phyloP scores from a whole-genome alignment of 2,888 invertebrate species.

The Eupithecia exiguata region DNA sequence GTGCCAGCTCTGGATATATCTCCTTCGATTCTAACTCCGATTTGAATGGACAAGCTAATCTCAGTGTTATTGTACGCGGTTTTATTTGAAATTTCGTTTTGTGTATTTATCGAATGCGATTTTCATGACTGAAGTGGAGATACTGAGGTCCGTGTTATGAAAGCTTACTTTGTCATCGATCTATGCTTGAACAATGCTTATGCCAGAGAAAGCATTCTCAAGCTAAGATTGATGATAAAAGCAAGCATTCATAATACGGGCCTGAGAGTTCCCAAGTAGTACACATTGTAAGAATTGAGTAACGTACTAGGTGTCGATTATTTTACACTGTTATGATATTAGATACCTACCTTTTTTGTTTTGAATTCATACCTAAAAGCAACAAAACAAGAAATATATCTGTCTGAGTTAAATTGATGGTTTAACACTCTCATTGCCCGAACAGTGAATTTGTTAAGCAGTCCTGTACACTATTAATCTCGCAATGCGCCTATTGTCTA shows the following conservation, averaged over 20 bases:
- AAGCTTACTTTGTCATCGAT: not conserved
- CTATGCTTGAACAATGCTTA: not conserved
- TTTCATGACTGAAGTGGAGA: constrained; percentile 18
- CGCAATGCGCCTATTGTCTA: too few species aligned
- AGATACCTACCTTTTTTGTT: too few species aligned
- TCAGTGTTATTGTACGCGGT: constrained; percentile 66
- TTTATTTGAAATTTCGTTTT: constrained; percentile 54
- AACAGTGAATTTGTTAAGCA: too few species aligned
- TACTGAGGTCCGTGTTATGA: not conserved
- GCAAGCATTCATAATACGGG: not conserved
- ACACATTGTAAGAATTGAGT: not conserved
- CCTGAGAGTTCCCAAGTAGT: not conserved
- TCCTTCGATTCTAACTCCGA: constrained; percentile 64
- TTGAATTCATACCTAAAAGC: too few species aligned
- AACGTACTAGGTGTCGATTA: too few species aligned
- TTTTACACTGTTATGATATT: not conserved
- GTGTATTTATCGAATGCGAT: constrained; percentile 43
- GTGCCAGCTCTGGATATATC: constrained; percentile 66
- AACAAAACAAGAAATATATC: too few species aligned
- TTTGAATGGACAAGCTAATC: constrained; percentile 76
- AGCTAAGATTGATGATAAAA: not conserved
- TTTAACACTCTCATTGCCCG: too few species aligned
- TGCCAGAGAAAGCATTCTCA: not conserved
- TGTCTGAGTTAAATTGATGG: too few species aligned
- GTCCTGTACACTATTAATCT: too few species aligned